Percentiles rank a stretch among this genome's conserved stretches.
Evolutionary conservation across 92 coral and sea anemone genomes (phyloP).

Genomic region (Bergia sp.): DNA sequence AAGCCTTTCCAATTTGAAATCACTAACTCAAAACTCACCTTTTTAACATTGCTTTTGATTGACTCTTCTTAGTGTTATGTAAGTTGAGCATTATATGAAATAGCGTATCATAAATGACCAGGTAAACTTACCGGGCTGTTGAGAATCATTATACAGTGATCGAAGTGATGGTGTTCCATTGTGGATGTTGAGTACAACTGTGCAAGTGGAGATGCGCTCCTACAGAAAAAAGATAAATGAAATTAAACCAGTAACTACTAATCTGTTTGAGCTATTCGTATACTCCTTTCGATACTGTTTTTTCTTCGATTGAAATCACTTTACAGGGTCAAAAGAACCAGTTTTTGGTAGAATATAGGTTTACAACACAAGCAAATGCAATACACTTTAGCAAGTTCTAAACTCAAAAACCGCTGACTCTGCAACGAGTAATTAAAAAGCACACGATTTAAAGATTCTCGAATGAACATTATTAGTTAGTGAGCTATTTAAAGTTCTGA

Average conservation of each 20-base stretch:
- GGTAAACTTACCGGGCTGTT: slow-evolving; percentile 76
- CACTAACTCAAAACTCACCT: no score
- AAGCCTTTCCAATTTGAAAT: no score
- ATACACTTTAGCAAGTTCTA: not conserved
- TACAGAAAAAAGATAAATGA: slow-evolving; percentile 25
- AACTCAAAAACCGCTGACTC: no score
- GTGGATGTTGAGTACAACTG: slow-evolving; percentile 95
- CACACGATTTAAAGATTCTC: not conserved
- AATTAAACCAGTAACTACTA: no score
- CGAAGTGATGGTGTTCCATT: slow-evolving; percentile 99
- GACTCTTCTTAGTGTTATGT: no score
- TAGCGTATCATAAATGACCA: not conserved
- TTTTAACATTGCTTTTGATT: no score
- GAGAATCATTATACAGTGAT: slow-evolving; percentile 95
- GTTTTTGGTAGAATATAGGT: not conserved
- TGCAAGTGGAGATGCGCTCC: slow-evolving; percentile 95
- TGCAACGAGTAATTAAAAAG: no score
- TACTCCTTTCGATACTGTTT: no score
- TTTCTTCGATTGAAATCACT: no score
- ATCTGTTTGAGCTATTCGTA: no score
- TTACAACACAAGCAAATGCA: not conserved
- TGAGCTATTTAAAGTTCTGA: not conserved
- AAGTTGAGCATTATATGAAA: no score
- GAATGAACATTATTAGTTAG: not conserved
- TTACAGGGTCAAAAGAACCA: no score